phyloP scores from a whole-genome alignment of 2,888 invertebrate genomes.

The Philopedon plagiatum region DNA sequence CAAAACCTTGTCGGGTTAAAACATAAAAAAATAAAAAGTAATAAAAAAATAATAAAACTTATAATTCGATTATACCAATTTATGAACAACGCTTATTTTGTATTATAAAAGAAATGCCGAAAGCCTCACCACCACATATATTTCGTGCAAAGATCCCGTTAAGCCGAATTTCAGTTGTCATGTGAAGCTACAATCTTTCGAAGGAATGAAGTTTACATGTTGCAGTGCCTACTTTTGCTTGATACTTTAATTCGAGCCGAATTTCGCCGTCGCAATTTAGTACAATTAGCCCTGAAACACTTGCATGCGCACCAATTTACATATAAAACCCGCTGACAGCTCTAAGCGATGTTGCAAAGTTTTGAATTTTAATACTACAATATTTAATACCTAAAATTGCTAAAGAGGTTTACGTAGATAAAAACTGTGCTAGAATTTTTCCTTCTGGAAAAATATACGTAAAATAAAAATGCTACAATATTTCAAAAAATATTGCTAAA shows the following conservation, averaged over 20 bases:
- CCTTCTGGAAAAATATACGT: no score
- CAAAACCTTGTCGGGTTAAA: no score
- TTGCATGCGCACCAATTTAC: slow-evolving; percentile 27
- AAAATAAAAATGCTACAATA: no score
- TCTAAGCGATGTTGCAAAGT: slow-evolving; percentile 16
- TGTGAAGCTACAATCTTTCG: slow-evolving; percentile 17
- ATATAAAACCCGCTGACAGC: slow-evolving; percentile 29
- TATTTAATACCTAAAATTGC: neutral
- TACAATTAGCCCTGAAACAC: slow-evolving; percentile 29
- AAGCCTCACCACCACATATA: neutral
- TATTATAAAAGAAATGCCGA: neutral
- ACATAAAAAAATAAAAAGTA: no score
- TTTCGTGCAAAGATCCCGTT: slow-evolving; percentile 21
- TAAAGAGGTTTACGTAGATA: no score
- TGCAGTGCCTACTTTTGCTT: slow-evolving; percentile 24
- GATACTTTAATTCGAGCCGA: slow-evolving; percentile 30
- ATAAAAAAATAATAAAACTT: neutral
- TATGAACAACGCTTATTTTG: neutral
- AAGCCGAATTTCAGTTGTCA: slow-evolving; percentile 23
- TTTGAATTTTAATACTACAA: neutral
- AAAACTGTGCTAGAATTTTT: no score
- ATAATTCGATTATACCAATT: neutral
- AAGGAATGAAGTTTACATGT: slow-evolving; percentile 14
- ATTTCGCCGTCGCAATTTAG: slow-evolving; percentile 25
- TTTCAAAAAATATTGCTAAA: no score